Conservation (phyloP, 2,113 vertebrate species). For the Chloropsis cyanopogon region DNA sequence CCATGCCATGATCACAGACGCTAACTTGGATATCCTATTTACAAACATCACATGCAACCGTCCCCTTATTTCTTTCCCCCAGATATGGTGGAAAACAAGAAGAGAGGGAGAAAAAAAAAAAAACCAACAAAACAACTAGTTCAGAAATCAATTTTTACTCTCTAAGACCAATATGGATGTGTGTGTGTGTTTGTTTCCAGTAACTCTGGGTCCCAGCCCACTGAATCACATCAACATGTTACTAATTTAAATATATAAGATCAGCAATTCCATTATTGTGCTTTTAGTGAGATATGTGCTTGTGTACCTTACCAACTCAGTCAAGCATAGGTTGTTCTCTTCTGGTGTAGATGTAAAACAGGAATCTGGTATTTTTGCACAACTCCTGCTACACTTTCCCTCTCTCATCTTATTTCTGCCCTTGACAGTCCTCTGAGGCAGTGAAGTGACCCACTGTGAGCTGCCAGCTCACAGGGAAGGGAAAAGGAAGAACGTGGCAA, state of each 20-base stretch:
- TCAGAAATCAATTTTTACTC: neutral
- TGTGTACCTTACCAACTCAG: neutral
- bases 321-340: neutral
- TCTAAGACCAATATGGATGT: neutral
- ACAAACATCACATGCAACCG: neutral
- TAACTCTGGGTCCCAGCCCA: neutral
- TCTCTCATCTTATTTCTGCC: neutral
- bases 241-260: neutral
- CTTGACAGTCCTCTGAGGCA: neutral
- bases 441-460: neutral
- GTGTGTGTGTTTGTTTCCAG: neutral
- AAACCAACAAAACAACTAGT: neutral
- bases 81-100: neutral
- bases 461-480: neutral
- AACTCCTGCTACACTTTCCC: neutral
- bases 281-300: neutral
- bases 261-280: neutral
- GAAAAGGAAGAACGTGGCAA: neutral
- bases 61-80: neutral
- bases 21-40: neutral
- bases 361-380: neutral
- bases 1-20: fast-evolving
- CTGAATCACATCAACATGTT: fast-evolving
- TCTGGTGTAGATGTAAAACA: neutral
- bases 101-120: neutral